phyloP scores from a whole-genome alignment of 2,797 vertebrate genomes.

The Macropus fuliginosus region DNA sequence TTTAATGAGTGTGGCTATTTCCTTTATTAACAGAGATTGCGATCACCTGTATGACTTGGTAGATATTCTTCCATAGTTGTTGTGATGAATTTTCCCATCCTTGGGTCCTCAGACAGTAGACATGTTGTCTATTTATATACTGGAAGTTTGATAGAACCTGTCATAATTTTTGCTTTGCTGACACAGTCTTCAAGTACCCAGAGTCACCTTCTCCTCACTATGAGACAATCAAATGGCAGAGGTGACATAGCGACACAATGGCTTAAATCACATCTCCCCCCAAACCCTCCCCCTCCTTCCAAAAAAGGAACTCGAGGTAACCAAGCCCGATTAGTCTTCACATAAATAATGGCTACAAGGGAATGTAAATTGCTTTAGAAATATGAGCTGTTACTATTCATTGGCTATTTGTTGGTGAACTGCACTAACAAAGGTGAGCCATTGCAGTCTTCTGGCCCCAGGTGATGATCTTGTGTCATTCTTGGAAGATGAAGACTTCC shows the following conservation, averaged over 20 bases:
- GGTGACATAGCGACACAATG: not conserved
- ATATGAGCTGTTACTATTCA: not conserved
- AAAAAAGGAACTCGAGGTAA: not conserved
- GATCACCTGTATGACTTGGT: not conserved
- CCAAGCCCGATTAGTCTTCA: not conserved
- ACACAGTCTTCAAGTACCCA: not conserved
- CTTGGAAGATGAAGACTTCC: not conserved
- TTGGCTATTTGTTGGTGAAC: not conserved
- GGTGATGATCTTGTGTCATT: not conserved
- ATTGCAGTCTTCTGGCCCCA: not conserved
- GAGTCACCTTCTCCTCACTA: not conserved
- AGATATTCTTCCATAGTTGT: not conserved
- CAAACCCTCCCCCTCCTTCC: no score
- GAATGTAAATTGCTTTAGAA: not conserved
- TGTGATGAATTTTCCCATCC: not conserved
- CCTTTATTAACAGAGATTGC: not conserved
- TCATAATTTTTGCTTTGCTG: not conserved
- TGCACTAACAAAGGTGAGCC: not conserved
- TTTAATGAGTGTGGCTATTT: not conserved
- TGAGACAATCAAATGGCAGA: not conserved
- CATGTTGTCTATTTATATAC: not conserved
- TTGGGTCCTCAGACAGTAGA: not conserved
- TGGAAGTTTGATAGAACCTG: not conserved
- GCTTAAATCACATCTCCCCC: not conserved
- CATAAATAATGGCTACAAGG: not conserved